These are phyloP conservation scores for Hemaris fuciformis DNA, from an alignment of 2,888 invertebrate species.

Conservation along the genomic window DNA sequence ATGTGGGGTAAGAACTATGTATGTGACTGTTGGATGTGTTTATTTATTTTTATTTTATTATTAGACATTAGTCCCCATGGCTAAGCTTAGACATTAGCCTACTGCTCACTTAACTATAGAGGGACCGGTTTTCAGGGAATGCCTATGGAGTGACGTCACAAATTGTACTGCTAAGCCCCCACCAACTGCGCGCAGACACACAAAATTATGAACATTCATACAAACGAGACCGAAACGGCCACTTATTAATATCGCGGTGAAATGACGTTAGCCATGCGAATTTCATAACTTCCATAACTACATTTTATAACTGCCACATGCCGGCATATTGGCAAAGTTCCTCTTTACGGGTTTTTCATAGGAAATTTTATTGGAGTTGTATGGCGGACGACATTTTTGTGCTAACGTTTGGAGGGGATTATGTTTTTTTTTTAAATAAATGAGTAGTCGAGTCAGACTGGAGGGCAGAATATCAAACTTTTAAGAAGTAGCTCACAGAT, in stretches of 20 bases:
- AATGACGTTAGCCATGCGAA: slow-evolving; percentile 23
- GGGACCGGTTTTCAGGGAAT: no score
- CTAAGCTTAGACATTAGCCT: no score
- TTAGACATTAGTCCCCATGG: no score
- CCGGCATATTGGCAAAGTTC: not conserved
- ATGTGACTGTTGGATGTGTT: no score
- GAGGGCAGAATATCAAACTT: no score
- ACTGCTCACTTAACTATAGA: no score
- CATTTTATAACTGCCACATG: not conserved
- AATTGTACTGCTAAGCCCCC: not conserved
- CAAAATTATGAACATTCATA: slow-evolving; percentile 19
- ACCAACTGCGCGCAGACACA: slow-evolving; percentile 4
- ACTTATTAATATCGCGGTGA: slow-evolving; percentile 27
- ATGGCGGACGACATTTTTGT: not conserved
- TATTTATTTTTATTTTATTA: no score
- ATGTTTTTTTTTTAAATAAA: no score
- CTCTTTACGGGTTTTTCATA: not conserved
- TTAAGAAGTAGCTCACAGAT: no score
- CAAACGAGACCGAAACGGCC: slow-evolving; percentile 31
- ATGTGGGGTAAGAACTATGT: no score
- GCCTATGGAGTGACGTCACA: no score
- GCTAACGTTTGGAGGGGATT: not conserved
- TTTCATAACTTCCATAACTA: slow-evolving; percentile 20
- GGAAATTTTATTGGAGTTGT: not conserved
- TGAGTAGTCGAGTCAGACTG: no score